Evolutionary conservation across 2,888 invertebrate species (phyloP).

Genomic region (Dugesia japonica): DNA sequence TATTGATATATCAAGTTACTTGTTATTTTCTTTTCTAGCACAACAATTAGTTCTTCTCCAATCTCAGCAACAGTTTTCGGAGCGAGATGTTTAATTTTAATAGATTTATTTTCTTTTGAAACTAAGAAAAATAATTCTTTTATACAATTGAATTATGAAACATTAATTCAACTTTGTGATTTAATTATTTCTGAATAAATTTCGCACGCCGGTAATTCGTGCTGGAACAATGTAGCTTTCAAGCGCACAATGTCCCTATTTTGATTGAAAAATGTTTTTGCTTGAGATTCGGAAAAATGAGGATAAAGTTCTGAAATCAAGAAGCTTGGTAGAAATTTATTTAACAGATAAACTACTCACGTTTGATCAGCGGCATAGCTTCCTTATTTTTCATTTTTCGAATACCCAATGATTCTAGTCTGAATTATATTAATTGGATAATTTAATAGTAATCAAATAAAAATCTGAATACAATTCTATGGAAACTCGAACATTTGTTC

Average conservation of each 20-base stretch:
- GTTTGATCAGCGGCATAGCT: not conserved
- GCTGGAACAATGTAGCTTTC: not conserved
- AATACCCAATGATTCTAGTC: no score
- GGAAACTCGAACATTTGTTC: no score
- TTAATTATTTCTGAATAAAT: not conserved
- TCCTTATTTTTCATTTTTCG: slow-evolving; percentile 1
- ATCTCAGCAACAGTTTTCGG: not conserved
- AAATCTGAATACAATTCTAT: no score
- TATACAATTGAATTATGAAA: no score
- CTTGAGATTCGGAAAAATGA: not conserved
- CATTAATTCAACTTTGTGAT: not conserved
- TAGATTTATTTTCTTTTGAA: not conserved
- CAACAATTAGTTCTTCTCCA: not conserved
- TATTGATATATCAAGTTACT: no score
- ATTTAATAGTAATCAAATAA: no score
- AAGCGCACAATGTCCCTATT: not conserved
- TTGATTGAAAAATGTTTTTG: not conserved
- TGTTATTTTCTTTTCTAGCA: not conserved
- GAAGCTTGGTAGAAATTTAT: not conserved
- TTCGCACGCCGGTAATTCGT: not conserved
- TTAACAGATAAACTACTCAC: not conserved
- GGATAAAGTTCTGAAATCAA: not conserved
- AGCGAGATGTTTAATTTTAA: not conserved
- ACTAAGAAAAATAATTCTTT: no score
- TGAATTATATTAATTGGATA: no score